Evolutionary conservation across 92 coral and sea anemone genomes (phyloP).

Genomic region (Galaxea fascicularis): DNA sequence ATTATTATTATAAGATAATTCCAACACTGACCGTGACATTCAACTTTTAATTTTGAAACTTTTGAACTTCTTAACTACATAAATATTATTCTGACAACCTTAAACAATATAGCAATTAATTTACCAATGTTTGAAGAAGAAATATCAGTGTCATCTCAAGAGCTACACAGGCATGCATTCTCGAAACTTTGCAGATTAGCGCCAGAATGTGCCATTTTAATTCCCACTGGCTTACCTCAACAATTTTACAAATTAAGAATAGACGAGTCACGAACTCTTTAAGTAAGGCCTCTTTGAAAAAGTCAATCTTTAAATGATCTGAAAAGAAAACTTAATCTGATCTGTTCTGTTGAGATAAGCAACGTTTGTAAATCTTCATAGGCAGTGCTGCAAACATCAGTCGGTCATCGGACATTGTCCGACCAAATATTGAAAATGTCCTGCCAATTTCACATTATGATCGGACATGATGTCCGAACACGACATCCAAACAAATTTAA

Average conservation of each 20-base stretch:
- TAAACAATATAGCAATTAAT: constrained; percentile 30
- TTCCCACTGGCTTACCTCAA: background rate
- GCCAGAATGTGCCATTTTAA: background rate
- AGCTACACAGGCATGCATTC: background rate
- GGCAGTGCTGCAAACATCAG: no score
- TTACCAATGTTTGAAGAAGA: constrained; percentile 22
- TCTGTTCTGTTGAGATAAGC: background rate
- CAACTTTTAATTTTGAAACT: constrained; percentile 25
- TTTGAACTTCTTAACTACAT: constrained; percentile 21
- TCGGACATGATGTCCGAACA: no score
- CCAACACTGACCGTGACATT: background rate
- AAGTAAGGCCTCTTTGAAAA: background rate
- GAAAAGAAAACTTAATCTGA: background rate
- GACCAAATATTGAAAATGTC: no score
- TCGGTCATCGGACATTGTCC: no score
- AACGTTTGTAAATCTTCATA: background rate
- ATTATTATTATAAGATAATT: no score
- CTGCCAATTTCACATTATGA: no score
- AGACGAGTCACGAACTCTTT: background rate
- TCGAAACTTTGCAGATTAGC: background rate
- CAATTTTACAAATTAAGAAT: background rate
- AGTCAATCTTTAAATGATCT: background rate
- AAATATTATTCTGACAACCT: constrained; percentile 37
- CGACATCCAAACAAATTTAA: no score
- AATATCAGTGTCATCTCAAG: background rate